Evolutionary conservation across 1,140 invertebrate genomes (phyloP), one percentile per base, ranked within the genome.

Genomic region (Leucophenga varia): DNA sequence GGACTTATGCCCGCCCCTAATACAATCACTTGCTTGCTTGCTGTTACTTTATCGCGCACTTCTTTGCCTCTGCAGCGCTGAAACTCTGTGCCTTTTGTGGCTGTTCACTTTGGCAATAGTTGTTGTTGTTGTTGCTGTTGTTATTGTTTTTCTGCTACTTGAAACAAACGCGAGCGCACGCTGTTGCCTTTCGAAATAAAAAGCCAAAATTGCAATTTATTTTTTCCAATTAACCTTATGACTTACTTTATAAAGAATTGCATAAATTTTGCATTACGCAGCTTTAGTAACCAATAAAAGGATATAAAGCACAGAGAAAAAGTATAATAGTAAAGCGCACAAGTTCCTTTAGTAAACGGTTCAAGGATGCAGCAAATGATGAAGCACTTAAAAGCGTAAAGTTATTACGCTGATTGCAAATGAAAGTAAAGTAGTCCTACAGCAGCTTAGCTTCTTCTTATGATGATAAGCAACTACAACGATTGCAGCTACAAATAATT

Each of bases 201-300:
- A 64, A 65, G 53, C 43, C 50, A 63, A 67, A 61, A 61, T 69
- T 69, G 61, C 64, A 69, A 69, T 69, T 69, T 69, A 69, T 69
- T 61, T 64, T 64, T 68, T 46, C 64, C 64, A 69, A 69, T 69
- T 69, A 69, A 68, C 64, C 64, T 64, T 64, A 53, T 69, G 64
- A 69, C 64, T 69, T 63, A n/a, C n/a, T n/a, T 68, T 64, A 69
- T 64, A 69, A 61, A 59, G 56, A 64, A 46, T 64, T 54, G 64
- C 64, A 69, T 69, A 64, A 69, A 69, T 69, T 70, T 70, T 57
- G 40, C 46, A 70, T 52, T 60, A 57, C 49, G 52, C n/a, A 49
- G 48, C 13, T 14, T 36, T 6, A 14, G 34, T 14, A 14, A 18
- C 5, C 4, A 37, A 20, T 30, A 31, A 30, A 49, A 55, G 42